A percentile compares a stretch with the other conserved stretches of the same genome.
These are phyloP conservation scores for Pygocentrus nattereri DNA, from an alignment of 2,797 vertebrate species.

Conservation along the genomic window DNA sequence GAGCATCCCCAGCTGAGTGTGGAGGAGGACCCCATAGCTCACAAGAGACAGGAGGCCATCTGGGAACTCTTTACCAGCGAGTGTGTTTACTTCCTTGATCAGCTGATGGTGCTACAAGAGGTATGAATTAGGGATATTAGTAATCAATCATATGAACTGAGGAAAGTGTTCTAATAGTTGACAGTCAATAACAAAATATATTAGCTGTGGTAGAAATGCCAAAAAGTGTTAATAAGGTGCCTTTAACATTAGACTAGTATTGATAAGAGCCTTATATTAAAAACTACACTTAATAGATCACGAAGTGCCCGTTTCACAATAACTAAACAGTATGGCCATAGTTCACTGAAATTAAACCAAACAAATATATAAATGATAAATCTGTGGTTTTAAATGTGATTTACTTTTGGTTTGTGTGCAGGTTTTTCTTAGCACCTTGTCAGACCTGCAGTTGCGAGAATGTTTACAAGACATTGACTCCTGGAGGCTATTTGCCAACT, in stretches of 20 bases:
- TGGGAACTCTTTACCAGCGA: slow-evolving; percentile 95
- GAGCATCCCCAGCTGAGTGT: slow-evolving; percentile 73
- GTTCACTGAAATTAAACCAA: background rate
- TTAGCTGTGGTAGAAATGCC: too few species aligned
- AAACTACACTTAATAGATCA: too few species aligned
- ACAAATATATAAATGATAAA: background rate
- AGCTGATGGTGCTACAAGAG: slow-evolving; percentile 93
- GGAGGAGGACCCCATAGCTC: slow-evolving; percentile 63
- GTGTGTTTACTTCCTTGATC: slow-evolving; percentile 93
- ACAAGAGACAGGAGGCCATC: slow-evolving; percentile 83
- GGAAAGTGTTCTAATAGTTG: background rate
- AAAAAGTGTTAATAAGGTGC: too few species aligned
- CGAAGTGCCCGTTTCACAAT: background rate
- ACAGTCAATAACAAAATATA: too few species aligned
- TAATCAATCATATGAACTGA: too few species aligned
- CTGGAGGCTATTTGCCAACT: slow-evolving; percentile 90
- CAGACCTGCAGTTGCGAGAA: slow-evolving; percentile 81
- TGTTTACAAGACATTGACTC: slow-evolving; percentile 85
- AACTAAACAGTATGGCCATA: slow-evolving; percentile 2
- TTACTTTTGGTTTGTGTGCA: slow-evolving; percentile 62
- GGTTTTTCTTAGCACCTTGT: slow-evolving; percentile 87
- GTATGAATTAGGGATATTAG: slow-evolving; percentile 63
- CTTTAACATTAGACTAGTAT: too few species aligned
- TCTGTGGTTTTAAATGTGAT: slow-evolving; percentile 29
- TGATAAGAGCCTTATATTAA: background rate